These are phyloP conservation scores for Priocnemis perturbator DNA, from an alignment of 2,888 invertebrate genomes.

Conservation along the genomic window DNA sequence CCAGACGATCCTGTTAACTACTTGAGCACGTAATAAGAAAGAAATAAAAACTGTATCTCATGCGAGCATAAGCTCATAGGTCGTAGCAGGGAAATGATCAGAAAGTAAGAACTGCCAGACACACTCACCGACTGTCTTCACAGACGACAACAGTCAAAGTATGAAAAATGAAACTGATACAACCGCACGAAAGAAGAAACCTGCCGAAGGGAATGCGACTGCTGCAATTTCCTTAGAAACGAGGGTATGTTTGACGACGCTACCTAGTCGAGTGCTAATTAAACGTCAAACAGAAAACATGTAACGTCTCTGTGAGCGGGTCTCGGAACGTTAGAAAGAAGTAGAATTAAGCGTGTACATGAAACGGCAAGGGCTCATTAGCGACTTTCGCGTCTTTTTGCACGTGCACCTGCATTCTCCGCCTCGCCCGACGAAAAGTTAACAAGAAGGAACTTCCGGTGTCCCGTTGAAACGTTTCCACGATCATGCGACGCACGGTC, in stretches of 20 bases:
- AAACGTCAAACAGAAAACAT: slow-evolving; percentile 23
- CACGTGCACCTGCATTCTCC: neutral
- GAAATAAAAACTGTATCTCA: no score
- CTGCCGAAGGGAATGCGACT: neutral
- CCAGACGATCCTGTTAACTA: no score
- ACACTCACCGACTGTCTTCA: no score
- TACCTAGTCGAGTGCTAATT: slow-evolving; percentile 16
- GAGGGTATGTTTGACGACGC: neutral
- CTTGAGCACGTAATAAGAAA: no score
- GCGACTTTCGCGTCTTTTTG: slow-evolving; percentile 21
- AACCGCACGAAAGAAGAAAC: neutral
- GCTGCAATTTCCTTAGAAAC: no score
- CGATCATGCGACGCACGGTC: no score
- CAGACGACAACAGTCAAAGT: neutral
- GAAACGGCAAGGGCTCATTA: slow-evolving; percentile 36
- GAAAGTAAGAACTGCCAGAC: no score
- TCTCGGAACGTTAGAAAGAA: neutral
- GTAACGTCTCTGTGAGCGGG: slow-evolving; percentile 11
- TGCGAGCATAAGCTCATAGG: no score
- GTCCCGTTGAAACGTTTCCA: no score
- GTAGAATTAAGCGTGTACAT: slow-evolving; percentile 15
- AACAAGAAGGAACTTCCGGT: no score
- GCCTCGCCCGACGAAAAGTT: neutral
- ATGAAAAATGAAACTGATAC: neutral
- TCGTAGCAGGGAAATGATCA: no score